phyloP scores from a whole-genome alignment of 2,113 vertebrate genomes.

The Plestiodon gilberti region DNA sequence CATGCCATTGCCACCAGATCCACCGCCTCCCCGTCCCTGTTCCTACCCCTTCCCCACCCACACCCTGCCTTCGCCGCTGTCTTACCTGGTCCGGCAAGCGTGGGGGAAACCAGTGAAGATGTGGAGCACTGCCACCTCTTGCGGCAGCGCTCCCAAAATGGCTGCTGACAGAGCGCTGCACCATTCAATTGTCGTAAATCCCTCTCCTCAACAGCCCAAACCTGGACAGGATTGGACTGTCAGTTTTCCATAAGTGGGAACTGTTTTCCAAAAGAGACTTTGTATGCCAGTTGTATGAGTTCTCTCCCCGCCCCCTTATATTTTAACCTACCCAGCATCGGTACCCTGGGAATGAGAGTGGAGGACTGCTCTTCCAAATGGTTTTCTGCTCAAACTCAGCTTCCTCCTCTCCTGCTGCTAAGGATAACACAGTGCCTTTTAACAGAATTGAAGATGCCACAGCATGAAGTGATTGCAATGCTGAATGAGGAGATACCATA shows the following conservation, averaged over 20 bases:
- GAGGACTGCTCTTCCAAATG: not conserved
- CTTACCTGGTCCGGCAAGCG: too few relatives aligned
- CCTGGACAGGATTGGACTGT: too few relatives aligned
- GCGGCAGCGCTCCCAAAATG: too few relatives aligned
- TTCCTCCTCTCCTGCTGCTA: not conserved
- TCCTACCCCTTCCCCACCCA: too few relatives aligned
- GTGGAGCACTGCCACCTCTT: too few relatives aligned
- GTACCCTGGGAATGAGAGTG: not conserved
- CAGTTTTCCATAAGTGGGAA: not conserved
- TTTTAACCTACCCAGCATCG: not conserved
- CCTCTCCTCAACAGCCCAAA: too few relatives aligned
- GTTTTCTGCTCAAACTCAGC: not conserved
- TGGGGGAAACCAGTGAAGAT: too few relatives aligned
- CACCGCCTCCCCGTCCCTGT: too few relatives aligned
- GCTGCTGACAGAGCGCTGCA: too few relatives aligned
- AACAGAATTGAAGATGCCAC: fast-evolving
- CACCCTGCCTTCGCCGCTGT: too few relatives aligned
- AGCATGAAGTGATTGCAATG: conserved; percentile 17
- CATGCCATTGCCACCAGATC: too few relatives aligned
- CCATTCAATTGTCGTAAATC: too few relatives aligned
- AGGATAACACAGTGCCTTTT: conserved; percentile 19
- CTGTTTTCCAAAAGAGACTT: not conserved
- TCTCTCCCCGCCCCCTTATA: not conserved
- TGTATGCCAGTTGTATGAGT: not conserved
- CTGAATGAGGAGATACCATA: not conserved